Conservation (phyloP, 2,888 invertebrate species). For the Biston stratarius region DNA sequence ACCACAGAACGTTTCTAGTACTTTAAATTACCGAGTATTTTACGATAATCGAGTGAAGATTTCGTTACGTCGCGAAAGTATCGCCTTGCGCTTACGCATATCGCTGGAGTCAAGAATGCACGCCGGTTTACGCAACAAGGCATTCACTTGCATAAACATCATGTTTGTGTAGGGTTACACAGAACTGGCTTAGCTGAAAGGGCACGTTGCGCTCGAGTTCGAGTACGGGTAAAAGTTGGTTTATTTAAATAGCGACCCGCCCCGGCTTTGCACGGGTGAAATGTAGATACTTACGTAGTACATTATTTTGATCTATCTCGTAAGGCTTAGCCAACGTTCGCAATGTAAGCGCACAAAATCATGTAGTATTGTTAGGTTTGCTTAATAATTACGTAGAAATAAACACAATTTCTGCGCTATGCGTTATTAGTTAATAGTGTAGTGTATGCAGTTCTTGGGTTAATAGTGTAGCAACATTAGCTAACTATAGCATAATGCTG, state of each 20-base stretch:
- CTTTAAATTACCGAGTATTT: not conserved
- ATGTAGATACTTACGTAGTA: too few relatives aligned
- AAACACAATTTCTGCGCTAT: conserved; percentile 28
- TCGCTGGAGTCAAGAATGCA: conserved; percentile 66
- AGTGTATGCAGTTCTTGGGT: conserved; percentile 26
- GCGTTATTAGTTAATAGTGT: conserved; percentile 28
- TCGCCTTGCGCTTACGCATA: conserved; percentile 65
- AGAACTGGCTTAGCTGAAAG: not conserved
- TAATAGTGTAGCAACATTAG: conserved; percentile 16
- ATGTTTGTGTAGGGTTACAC: conserved; percentile 10
- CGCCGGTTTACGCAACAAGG: conserved; percentile 59
- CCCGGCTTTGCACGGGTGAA: too few relatives aligned
- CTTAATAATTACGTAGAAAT: conserved; percentile 28
- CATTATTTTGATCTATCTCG: too few relatives aligned
- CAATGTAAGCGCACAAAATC: not conserved
- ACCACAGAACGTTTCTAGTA: not conserved
- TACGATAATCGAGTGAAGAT: conserved; percentile 42
- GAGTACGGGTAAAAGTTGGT: too few relatives aligned
- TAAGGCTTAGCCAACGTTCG: too few relatives aligned
- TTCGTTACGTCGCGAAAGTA: conserved; percentile 45
- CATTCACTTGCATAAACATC: conserved; percentile 60
- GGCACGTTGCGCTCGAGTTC: not conserved
- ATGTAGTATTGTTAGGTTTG: conserved; percentile 10
- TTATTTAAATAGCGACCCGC: too few relatives aligned
- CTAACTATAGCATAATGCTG: not conserved